A percentile compares a stretch with the other conserved stretches of the same genome.
These are phyloP conservation scores for Cosmopolites sordidus DNA, from an alignment of 2,888 invertebrate genomes.

Conservation along the genomic window DNA sequence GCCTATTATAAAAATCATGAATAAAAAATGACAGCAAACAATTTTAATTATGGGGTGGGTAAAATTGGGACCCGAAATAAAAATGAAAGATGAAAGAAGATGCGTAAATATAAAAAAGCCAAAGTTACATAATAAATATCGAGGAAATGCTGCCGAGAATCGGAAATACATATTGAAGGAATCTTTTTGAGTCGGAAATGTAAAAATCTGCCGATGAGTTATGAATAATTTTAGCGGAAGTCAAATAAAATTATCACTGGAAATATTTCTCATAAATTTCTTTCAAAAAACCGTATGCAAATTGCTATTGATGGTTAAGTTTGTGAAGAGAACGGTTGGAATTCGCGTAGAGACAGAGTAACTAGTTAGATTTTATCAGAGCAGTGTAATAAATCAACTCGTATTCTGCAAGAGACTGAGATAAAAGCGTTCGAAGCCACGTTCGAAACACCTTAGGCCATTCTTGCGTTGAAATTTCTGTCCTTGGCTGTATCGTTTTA, in stretches of 20 bases:
- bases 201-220: slow-evolving; percentile 1
- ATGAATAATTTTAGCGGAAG: slow-evolving; percentile 2
- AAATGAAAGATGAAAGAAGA: too few species aligned
- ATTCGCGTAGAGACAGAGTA: slow-evolving; percentile 36
- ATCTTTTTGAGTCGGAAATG: background rate
- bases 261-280: slow-evolving; percentile 12
- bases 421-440: slow-evolving; percentile 36
- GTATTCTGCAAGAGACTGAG: slow-evolving; percentile 41
- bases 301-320: slow-evolving; percentile 38
- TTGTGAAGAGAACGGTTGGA: slow-evolving; percentile 35
- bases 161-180: background rate
- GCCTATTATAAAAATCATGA: too few species aligned
- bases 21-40: too few species aligned
- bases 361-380: slow-evolving; percentile 47
- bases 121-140: background rate
- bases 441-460: slow-evolving; percentile 46
- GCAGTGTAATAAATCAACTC: slow-evolving; percentile 47
- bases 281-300: slow-evolving; percentile 26
- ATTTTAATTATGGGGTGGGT: too few species aligned
- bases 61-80: too few species aligned
- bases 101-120: too few species aligned
- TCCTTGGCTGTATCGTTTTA: slow-evolving; percentile 45
- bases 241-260: slow-evolving; percentile 9
- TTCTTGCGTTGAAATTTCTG: slow-evolving; percentile 43
- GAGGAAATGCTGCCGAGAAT: background rate